Conservation (phyloP, 2,113 vertebrate species). For the Tor tambroides region DNA sequence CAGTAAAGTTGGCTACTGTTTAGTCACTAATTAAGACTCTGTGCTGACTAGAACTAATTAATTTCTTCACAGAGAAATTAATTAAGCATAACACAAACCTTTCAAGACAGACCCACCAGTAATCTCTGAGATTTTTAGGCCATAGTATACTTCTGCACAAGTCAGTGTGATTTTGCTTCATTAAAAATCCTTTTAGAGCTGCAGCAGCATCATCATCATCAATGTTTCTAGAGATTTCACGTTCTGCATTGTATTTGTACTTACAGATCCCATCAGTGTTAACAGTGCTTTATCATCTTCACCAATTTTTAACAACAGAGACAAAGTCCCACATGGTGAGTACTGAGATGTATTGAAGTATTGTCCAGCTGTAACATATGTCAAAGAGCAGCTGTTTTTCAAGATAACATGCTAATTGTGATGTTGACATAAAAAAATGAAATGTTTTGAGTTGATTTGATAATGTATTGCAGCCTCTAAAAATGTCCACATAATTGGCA, state of each 20-base stretch:
- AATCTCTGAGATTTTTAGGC: background rate
- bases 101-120: background rate
- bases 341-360: background rate
- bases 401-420: no score
- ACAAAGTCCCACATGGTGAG: constrained; percentile 52
- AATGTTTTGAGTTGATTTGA: background rate
- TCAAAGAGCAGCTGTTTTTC: background rate
- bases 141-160: no score
- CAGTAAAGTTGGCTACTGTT: background rate
- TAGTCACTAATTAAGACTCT: background rate
- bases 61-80: background rate
- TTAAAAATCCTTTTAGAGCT: background rate
- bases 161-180: background rate
- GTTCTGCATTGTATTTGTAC: background rate
- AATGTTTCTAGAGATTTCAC: background rate
- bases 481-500: background rate
- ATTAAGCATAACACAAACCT: no score
- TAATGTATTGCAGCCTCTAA: background rate
- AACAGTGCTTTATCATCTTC: constrained; percentile 49
- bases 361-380: background rate
- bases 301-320: constrained; percentile 37
- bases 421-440: background rate
- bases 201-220: no score
- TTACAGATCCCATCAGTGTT: constrained; percentile 54
- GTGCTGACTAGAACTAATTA: background rate